Base-by-base conservation (phyloP, 2,888 invertebrate species). In the Himalopsyche tibetana region DNA sequence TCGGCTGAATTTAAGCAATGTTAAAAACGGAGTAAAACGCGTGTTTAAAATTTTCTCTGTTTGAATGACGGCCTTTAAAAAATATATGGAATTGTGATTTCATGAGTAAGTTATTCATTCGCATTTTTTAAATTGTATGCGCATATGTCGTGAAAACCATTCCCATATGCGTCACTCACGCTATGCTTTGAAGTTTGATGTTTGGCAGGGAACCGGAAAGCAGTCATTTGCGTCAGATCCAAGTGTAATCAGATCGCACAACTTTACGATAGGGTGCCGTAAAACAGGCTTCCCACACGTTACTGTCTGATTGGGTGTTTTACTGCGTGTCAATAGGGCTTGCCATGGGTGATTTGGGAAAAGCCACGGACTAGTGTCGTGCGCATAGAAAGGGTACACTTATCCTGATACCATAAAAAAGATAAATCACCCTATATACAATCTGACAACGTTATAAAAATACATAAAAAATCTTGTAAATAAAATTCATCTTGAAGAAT, bases 251-350 rank as follows among this genome's bases (percentile, higher is more conserved):
- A 74, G 74, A 74, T 74, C 74, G 74, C 74, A 36, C 74, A 74
- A 36, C 74, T 74, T 74, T 74, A 74, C 74, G 74, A 74, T 74
- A 74, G 74, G 74, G 74, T 74, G 74, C 74, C 74, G 74, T 74
- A 74, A 74, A 74, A 74, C 74, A 74, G 74, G 74, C 74, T 74
- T 74, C 74, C 74, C 36, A 36, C 74, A 74, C 74, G 74, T 74
- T 74, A 74, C 74, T 74, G 74, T 74, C 74, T 80, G 80, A 56
- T 84, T 55, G 80, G 74, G 36, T 84, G 80, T 84, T 84, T 84
- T 81, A 84, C 80, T 81, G 56, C 80, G 45, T 84, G 80, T 80
- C 84, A 84, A 84, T 84, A 84, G 80, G 80, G 63, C 28, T 6
- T n/a, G n/a, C 84, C 84, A 80, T 74, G 74, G 74, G 74, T 74